Base-by-base conservation (phyloP, 2,113 vertebrate species). In the Suricata suricatta region DNA sequence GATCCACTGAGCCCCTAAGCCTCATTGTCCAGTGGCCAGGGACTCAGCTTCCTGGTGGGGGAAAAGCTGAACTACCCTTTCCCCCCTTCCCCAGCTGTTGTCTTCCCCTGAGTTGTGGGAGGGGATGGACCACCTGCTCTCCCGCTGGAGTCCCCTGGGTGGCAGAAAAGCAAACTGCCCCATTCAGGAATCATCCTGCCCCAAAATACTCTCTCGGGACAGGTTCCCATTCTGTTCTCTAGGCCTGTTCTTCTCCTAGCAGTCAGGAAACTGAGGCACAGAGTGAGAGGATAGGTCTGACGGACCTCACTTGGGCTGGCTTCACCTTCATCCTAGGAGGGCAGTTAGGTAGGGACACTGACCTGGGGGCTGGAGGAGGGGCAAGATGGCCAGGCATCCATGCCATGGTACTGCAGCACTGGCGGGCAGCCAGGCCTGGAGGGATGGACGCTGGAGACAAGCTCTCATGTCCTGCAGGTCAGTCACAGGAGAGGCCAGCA, bases 391-490 rank as follows among this genome's bases (percentile, higher is more conserved):
- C 69, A 86, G 94, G 87, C 90, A 0, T 80, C 95, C 85, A 38
- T 92, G 95, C 97, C 85, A 86, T 6, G 54, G 74, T 94, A 95
- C 94, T 98, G 97, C 98, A 97, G 95, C 88, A 96, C 96, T 98
- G 98, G 98, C 97, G 1, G 33, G 52, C 4, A 44, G 98, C 98
- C 98, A 98, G 96, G 81, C 95, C 95, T 86, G 44, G 72, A 97
- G 97, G 95, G 93, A 96, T 74, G 95, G 96, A 96, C 90, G 14
- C 5, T 1, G 57, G 96, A 95, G 94, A 90, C 72, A 16, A 90
- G 90, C 82, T 93, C 92, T 95, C 47, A 0, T 90, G 91, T 96
- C 90, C 95, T 90, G 93, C 96, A 50, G 96, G 97, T 97, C 93
- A 84, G 83, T 89, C 71, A 74, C 80, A 64, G 44, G 91, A 95